These are phyloP conservation scores for Pachydiplax longipennis DNA, from an alignment of 2,888 invertebrate species.

Conservation along the genomic window DNA sequence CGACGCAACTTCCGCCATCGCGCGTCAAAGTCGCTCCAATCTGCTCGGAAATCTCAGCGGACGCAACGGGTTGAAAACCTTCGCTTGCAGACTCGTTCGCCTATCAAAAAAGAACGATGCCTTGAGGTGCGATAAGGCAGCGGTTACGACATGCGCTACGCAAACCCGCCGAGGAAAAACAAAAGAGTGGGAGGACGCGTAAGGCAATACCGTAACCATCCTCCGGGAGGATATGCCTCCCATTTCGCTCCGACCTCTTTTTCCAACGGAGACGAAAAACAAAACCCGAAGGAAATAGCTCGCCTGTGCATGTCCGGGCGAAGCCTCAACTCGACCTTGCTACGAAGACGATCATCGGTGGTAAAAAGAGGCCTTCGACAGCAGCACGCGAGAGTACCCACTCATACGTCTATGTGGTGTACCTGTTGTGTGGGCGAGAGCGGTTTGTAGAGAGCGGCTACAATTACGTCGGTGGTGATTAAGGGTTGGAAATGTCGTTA, in stretches of 20 bases:
- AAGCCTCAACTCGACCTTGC: slow-evolving; percentile 31
- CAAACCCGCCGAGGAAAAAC: not conserved
- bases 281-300: not conserved
- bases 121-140: not conserved
- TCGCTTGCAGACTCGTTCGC: too few species aligned
- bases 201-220: not conserved
- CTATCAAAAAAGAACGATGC: not conserved
- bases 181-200: not conserved
- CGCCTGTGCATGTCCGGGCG: not conserved
- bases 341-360: not conserved
- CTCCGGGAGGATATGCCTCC: not conserved
- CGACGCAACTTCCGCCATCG: too few species aligned
- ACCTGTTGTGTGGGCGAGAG: not conserved
- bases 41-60: too few species aligned
- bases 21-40: too few species aligned
- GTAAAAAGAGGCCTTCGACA: slow-evolving; percentile 15
- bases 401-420: slow-evolving; percentile 19
- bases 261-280: not conserved
- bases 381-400: not conserved
- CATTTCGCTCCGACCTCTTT: not conserved
- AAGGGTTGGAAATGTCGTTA: not conserved
- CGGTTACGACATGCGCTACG: not conserved
- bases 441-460: not conserved
- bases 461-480: not conserved
- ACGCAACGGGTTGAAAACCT: too few species aligned